Conservation (phyloP, 2,888 invertebrate species). For the Operophtera brumata region DNA sequence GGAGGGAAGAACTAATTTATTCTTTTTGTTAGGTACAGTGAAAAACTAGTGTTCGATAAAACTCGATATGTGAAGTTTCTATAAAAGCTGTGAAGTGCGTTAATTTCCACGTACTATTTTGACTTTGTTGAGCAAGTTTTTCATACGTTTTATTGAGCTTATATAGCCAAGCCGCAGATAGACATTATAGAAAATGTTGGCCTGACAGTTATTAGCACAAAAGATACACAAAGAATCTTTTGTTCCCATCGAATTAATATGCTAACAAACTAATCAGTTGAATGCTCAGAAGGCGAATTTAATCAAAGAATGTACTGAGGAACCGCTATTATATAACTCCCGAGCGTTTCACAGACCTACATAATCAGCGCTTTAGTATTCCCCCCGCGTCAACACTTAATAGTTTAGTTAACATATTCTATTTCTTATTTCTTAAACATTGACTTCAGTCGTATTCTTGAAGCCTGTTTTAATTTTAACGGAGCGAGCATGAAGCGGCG, state of each 20-base stretch:
- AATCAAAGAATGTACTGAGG: constrained; percentile 7
- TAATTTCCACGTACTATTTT: too few species aligned
- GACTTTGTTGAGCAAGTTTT: too few species aligned
- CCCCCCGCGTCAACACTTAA: background rate
- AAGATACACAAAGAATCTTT: background rate
- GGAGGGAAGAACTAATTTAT: too few species aligned
- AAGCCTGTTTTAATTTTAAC: background rate
- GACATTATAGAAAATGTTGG: too few species aligned
- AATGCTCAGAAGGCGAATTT: constrained; percentile 2
- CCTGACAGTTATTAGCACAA: too few species aligned
- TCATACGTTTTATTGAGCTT: too few species aligned
- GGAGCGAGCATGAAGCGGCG: too few species aligned
- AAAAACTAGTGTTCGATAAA: too few species aligned
- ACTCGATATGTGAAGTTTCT: too few species aligned
- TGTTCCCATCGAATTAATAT: background rate
- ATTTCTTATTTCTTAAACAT: background rate
- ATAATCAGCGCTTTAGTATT: constrained; percentile 10
- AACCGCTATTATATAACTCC: background rate
- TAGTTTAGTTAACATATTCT: constrained; percentile 5
- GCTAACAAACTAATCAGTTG: background rate
- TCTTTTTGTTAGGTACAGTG: too few species aligned
- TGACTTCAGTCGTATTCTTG: background rate
- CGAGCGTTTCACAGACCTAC: background rate
- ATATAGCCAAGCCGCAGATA: too few species aligned
- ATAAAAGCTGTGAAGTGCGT: too few species aligned